phyloP scores from a whole-genome alignment of 2,888 invertebrate species.

The Orthosia gracilis region DNA sequence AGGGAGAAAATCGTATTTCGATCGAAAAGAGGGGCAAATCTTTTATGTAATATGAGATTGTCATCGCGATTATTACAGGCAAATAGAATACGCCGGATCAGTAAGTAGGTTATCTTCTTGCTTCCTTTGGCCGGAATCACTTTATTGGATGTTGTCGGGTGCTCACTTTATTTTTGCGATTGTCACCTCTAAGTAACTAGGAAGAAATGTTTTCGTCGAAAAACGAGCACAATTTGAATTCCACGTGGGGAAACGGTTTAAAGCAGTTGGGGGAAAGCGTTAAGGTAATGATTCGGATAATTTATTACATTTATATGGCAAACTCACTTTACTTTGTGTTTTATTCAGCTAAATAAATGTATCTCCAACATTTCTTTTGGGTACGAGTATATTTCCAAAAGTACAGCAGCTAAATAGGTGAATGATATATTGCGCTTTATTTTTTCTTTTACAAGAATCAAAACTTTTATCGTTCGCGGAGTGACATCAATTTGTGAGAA shows the following conservation, averaged over 20 bases:
- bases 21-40: constrained; percentile 90
- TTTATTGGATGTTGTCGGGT: constrained; percentile 87
- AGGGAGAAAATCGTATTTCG: constrained; percentile 91
- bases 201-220: constrained; percentile 45
- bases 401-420: constrained; percentile 25
- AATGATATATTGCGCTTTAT: constrained; percentile 58
- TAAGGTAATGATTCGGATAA: constrained; percentile 56
- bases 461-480: constrained; percentile 83
- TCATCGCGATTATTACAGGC: constrained; percentile 91
- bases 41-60: constrained; percentile 91
- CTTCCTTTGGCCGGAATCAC: constrained; percentile 88
- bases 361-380: background rate
- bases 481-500: constrained; percentile 86
- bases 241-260: constrained; percentile 52
- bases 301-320: constrained; percentile 50
- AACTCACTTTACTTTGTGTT: constrained; percentile 34
- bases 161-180: constrained; percentile 75
- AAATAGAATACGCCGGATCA: constrained; percentile 91
- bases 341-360: constrained; percentile 19
- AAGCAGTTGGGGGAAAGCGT: constrained; percentile 45
- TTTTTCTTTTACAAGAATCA: constrained; percentile 76
- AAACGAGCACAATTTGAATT: constrained; percentile 51
- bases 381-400: constrained; percentile 11
- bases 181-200: constrained; percentile 69
- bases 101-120: constrained; percentile 90